Conservation (phyloP, 2,797 vertebrate species). For the Pitangus sulphuratus region DNA sequence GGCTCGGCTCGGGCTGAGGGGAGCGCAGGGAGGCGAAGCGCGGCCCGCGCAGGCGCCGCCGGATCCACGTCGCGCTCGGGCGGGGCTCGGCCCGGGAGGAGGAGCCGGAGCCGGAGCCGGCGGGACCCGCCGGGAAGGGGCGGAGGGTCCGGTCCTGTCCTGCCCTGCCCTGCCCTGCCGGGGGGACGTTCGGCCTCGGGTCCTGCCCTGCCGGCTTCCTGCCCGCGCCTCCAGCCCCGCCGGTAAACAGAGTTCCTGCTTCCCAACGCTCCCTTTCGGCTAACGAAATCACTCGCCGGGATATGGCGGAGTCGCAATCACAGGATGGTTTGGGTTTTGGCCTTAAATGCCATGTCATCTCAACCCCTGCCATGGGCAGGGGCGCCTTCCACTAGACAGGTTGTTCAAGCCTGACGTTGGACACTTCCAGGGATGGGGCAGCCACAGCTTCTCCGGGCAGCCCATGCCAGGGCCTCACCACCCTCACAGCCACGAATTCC, state of each 20-base stretch:
- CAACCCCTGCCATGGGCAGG: rapidly evolving
- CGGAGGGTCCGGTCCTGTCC: neutral
- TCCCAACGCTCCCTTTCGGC: neutral
- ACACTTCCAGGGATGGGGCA: neutral
- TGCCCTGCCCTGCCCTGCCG: neutral
- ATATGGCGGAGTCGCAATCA: neutral
- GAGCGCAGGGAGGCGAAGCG: no score
- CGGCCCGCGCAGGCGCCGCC: neutral
- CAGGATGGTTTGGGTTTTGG: no score
- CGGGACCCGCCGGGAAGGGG: no score
- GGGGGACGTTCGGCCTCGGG: neutral
- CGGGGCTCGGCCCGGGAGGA: neutral
- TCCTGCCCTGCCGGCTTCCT: neutral
- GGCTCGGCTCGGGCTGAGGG: neutral
- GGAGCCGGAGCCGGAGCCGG: neutral
- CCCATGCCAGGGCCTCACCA: neutral
- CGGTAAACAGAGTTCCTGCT: neutral
- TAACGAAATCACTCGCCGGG: neutral
- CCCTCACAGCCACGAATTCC: neutral
- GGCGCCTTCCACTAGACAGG: no score
- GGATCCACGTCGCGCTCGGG: conserved; percentile 28
- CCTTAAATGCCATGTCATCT: rapidly evolving
- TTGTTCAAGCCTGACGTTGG: rapidly evolving
- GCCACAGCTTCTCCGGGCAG: neutral
- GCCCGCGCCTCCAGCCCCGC: neutral